Evolutionary conservation across 1,140 invertebrate genomes (phyloP).

Genomic region (Diachasma alloeum): DNA sequence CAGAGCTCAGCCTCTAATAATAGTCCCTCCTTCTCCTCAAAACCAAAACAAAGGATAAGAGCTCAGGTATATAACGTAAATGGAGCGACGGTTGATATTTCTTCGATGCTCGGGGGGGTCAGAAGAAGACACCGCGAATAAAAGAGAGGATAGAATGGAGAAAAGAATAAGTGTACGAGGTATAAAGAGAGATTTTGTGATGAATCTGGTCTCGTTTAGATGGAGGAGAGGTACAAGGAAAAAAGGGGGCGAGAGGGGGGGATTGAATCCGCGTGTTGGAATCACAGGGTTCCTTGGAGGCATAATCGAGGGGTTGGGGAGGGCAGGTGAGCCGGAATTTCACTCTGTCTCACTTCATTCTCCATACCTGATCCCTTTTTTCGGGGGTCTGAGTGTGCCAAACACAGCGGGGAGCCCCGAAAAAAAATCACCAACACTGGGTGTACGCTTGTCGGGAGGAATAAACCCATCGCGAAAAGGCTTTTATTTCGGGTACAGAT

Average conservation of each 20-base stretch:
- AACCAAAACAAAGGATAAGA: not conserved
- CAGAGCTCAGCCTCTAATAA: not conserved
- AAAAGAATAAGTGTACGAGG: not conserved
- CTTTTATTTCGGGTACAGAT: not conserved
- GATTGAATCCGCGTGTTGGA: not conserved
- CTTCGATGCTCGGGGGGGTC: not conserved
- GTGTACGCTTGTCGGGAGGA: not conserved
- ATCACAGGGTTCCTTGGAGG: not conserved
- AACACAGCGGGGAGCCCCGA: conserved; percentile 10
- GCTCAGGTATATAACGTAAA: not conserved
- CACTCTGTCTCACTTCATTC: conserved; percentile 28
- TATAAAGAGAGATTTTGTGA: not conserved
- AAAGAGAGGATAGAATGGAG: not conserved
- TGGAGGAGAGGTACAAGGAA: not conserved
- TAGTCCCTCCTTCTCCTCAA: not conserved
- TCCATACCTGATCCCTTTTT: conserved; percentile 30
- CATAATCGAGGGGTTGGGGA: conserved; percentile 29
- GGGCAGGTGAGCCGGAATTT: conserved; percentile 43
- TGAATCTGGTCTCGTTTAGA: conserved; percentile 13
- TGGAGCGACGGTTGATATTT: not conserved
- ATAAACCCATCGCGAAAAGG: conserved; percentile 1
- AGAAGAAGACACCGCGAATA: not conserved
- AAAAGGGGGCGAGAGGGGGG: not conserved
- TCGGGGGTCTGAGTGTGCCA: conserved; percentile 10
- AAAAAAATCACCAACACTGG: conserved; percentile 8